These are phyloP conservation scores for Mola mola DNA, from an alignment of 2,113 vertebrate genomes.

Conservation along the genomic window DNA sequence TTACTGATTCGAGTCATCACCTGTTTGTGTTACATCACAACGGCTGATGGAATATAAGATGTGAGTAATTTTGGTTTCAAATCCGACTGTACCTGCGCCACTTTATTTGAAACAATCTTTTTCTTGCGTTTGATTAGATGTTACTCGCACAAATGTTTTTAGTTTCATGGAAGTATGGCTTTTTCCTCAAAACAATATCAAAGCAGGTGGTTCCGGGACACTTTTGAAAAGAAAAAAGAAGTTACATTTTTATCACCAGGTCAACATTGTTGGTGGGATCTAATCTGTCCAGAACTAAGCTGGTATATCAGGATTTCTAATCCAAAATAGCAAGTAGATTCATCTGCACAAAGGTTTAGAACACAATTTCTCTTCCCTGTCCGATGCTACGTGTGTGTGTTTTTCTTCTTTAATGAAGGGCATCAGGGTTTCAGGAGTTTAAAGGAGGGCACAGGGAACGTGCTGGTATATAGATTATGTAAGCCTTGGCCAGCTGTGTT, in stretches of 20 bases:
- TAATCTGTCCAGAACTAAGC: conserved; percentile 74
- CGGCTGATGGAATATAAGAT: background rate
- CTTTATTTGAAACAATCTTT: background rate
- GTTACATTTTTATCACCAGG: conserved; percentile 32
- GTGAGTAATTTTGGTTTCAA: background rate
- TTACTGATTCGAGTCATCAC: conserved; percentile 33
- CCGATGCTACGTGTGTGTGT: conserved; percentile 7
- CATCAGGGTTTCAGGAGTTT: conserved; percentile 34
- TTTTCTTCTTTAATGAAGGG: conserved; percentile 32
- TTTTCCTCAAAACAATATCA: background rate
- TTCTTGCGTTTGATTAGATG: background rate
- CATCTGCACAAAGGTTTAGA: conserved; percentile 71
- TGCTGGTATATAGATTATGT: conserved; percentile 24
- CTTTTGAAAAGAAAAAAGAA: conserved; percentile 5
- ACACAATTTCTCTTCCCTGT: conserved; percentile 56
- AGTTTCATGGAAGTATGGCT: background rate
- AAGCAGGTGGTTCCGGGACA: conserved; percentile 1
- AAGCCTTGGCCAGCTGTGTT: conserved; percentile 22
- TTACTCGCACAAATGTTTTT: background rate
- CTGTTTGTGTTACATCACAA: conserved; percentile 24
- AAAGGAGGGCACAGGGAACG: conserved; percentile 41
- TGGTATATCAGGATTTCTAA: conserved; percentile 71
- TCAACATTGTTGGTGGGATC: conserved; percentile 15
- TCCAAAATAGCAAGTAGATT: conserved; percentile 68
- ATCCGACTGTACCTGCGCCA: too few species aligned